Evolutionary conservation across 2,797 vertebrate genomes (phyloP).

Genomic region (Sarcoramphus papa): DNA sequence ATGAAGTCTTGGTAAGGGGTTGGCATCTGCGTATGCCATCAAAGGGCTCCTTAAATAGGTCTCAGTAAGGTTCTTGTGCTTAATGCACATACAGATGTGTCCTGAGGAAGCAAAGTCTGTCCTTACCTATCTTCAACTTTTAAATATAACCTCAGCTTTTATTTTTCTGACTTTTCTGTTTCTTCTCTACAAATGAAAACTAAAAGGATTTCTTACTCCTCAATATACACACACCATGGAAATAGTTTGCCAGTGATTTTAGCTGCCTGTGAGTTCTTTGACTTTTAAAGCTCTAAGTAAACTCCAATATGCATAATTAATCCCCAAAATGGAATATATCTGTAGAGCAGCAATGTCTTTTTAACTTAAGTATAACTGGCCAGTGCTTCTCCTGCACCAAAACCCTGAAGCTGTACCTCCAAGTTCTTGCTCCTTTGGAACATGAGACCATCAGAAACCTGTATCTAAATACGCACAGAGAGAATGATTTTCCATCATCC

Average conservation of each 20-base stretch:
- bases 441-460: not conserved
- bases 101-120: not conserved
- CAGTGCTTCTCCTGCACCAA: not conserved
- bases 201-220: not conserved
- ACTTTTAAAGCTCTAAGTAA: not conserved
- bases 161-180: not conserved
- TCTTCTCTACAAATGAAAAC: not conserved
- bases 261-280: not conserved
- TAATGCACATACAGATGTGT: not conserved
- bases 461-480: not conserved
- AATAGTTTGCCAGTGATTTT: not conserved
- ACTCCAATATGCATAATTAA: not conserved
- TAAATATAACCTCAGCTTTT: not conserved
- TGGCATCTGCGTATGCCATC: not conserved
- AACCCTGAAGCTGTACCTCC: not conserved
- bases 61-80: not conserved
- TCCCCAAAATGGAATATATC: not conserved
- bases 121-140: not conserved
- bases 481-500: not conserved
- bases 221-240: not conserved
- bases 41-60: not conserved
- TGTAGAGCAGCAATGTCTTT: not conserved
- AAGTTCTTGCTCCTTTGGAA: not conserved
- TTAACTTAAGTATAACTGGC: not conserved
- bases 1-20: not conserved